Evolutionary conservation across 92 coral and sea anemone genomes (phyloP), one percentile per base, ranked within the genome.

Genomic region (Muricea muricata): DNA sequence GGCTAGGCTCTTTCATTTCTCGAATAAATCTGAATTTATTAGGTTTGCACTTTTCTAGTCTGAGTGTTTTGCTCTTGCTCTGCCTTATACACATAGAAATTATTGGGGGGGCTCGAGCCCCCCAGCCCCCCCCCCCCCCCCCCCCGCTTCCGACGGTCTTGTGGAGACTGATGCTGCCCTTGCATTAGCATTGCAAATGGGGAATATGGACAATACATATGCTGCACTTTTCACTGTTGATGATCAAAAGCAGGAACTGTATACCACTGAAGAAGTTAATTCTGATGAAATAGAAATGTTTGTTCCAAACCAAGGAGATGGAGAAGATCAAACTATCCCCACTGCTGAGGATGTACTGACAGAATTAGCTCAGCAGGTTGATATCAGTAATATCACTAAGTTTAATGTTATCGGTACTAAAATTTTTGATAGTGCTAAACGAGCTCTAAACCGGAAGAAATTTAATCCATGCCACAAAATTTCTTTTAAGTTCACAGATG

Each of bases 141-240:
- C n/a, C n/a, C n/a, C n/a, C n/a, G n/a, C n/a, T n/a, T n/a, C n/a
- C n/a, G n/a, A n/a, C n/a, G n/a, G n/a, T n/a, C n/a, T n/a, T n/a
- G n/a, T n/a, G n/a, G 65, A 75, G n/a, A 75, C 81, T 3, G 81
- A 75, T 75, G 81, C 81, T 21, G 81, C 81, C 67, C 50, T 75
- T 45, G 81, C 81, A 24, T 54, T 48, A 46, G 81, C 65, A 48
- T 48, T 75, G 45, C 65, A 75, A 75, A 48, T 46, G 65, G 66
- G 52, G 45, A 52, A 52, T 52, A 47, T 75, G 25, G 65, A 75
- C 67, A 48, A 52, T 34, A 75, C 81, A 5, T 75, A 48, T 75
- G 81, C 65, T 28, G 65, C 65, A 75, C 81, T 48, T 48, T 48
- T 75, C 46, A 75, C 81, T 75, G 45, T 75, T 54, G 81, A 75